Evolutionary conservation across 2,113 vertebrate species (phyloP).

Genomic region (Indicator indicator): DNA sequence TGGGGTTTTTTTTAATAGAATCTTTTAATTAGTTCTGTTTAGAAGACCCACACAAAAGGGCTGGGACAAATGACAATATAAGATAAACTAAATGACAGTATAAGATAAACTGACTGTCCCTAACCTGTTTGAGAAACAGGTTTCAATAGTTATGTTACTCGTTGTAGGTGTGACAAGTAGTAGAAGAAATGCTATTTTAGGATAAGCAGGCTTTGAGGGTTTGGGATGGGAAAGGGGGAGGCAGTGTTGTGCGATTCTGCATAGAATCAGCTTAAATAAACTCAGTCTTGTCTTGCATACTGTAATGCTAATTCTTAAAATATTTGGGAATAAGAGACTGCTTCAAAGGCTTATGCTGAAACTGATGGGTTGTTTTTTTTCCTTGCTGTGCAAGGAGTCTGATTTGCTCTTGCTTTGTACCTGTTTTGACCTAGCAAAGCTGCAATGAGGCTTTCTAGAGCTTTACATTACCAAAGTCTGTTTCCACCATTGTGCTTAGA

Average conservation of each 20-base stretch:
- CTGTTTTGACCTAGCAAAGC: neutral
- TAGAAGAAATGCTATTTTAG: neutral
- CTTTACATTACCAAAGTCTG: neutral
- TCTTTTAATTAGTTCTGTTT: neutral
- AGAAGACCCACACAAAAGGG: neutral
- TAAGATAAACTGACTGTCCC: neutral
- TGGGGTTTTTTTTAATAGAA: too few relatives aligned
- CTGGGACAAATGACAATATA: neutral
- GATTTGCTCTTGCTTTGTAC: neutral
- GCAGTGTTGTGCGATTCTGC: neutral
- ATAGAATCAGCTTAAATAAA: neutral
- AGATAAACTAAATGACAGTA: neutral
- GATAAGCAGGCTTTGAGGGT: neutral
- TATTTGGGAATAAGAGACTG: neutral
- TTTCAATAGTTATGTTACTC: neutral
- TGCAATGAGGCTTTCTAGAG: constrained; percentile 2
- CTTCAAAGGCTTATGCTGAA: neutral
- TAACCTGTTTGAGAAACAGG: neutral
- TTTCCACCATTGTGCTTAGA: neutral
- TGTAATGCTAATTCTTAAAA: neutral
- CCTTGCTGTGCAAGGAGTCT: neutral
- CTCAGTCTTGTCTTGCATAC: neutral
- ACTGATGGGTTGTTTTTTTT: neutral
- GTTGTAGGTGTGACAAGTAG: neutral
- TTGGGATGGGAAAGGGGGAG: neutral